Percentiles rank a stretch among this genome's conserved stretches.
Conservation (phyloP, 1,140 invertebrate species). For the Aphis craccivora region DNA sequence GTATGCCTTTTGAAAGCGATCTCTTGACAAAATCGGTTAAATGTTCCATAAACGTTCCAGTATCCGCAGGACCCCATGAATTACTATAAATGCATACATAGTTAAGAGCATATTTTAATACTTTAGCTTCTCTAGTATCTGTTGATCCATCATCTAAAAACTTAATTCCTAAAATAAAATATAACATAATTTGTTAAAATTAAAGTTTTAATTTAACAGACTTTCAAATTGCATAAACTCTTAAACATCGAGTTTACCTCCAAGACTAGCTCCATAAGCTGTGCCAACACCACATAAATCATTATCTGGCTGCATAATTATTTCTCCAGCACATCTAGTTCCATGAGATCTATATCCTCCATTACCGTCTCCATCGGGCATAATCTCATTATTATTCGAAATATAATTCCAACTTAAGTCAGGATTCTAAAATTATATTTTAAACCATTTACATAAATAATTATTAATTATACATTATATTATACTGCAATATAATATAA, state of each 20-base stretch:
- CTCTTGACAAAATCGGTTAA: slow-evolving; percentile 76
- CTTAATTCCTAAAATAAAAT: slow-evolving; percentile 72
- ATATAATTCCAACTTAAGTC: slow-evolving; percentile 88
- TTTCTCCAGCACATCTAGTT: slow-evolving; percentile 84
- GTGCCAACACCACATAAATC: slow-evolving; percentile 85
- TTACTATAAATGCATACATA: slow-evolving; percentile 88
- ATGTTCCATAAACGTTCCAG: slow-evolving; percentile 87
- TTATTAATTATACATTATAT: no score
- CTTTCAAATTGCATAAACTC: background rate
- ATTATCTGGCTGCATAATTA: slow-evolving; percentile 86
- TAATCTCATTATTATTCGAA: slow-evolving; percentile 76
- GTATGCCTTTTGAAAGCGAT: slow-evolving; percentile 71
- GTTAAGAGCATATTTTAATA: slow-evolving; percentile 72
- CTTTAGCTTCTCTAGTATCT: slow-evolving; percentile 84
- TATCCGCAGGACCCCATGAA: slow-evolving; percentile 90
- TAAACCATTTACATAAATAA: no score
- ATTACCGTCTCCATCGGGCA: slow-evolving; percentile 70
- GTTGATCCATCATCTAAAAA: slow-evolving; percentile 91
- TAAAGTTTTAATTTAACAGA: background rate
- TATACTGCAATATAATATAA: no score
- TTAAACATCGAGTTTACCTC: slow-evolving; percentile 67
- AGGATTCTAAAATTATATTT: slow-evolving; percentile 71
- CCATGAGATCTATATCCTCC: slow-evolving; percentile 77
- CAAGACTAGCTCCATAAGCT: slow-evolving; percentile 79
- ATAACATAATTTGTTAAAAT: background rate